Evolutionary conservation across 2,888 invertebrate genomes (phyloP).

Genomic region (Hemistola chrysoprasaria): DNA sequence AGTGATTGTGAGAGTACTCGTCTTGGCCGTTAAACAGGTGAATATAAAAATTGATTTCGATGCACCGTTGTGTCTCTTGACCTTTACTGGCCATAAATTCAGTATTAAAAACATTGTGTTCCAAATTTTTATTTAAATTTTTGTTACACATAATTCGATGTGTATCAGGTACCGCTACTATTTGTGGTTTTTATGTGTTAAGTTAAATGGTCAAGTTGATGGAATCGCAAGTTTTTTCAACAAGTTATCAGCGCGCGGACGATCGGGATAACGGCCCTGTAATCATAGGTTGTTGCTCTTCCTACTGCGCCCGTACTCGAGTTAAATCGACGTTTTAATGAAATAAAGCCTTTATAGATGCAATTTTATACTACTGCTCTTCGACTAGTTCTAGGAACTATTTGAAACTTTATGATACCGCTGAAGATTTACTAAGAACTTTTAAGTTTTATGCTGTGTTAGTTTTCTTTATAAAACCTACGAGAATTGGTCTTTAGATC

Average conservation of each 20-base stretch:
- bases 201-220: constrained; percentile 6
- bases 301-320: constrained; percentile 61
- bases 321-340: constrained; percentile 56
- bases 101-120: constrained; percentile 21
- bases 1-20: constrained; percentile 69
- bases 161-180: constrained; percentile 21
- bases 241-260: constrained; percentile 63
- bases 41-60: constrained; percentile 59
- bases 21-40: constrained; percentile 73
- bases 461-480: no score
- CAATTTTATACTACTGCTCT: no score
- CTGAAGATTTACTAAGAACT: no score
- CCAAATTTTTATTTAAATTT: constrained; percentile 39
- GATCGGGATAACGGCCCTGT: constrained; percentile 78
- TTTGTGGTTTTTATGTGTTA: constrained; percentile 18
- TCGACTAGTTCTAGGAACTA: no score
- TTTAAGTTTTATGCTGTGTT: no score
- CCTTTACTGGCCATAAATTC: constrained; percentile 37
- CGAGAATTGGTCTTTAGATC: no score
- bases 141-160: constrained; percentile 21
- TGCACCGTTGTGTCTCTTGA: constrained; percentile 49
- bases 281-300: constrained; percentile 82
- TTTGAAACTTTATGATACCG: no score
- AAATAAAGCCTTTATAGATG: constrained; percentile 45
- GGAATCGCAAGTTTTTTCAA: constrained; percentile 38